Evolutionary conservation across 2,888 invertebrate species (phyloP), one percentile per base, ranked within the genome.

Genomic region (Lydus trimaculatus): DNA sequence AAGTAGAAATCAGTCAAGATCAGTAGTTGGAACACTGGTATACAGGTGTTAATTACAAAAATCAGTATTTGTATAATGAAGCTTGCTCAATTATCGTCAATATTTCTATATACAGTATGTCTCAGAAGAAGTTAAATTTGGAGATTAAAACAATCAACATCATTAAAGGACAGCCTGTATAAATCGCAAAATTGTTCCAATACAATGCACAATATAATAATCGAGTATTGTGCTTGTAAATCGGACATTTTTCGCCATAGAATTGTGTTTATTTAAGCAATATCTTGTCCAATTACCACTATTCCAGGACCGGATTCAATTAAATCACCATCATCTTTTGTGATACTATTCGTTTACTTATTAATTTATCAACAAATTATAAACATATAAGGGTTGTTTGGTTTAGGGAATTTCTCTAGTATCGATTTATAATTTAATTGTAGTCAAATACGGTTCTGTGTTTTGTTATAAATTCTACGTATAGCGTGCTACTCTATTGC

Each of bases 1-100:
- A 43, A 43, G 17, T 17, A 43, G 43, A 43, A 43, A 43, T 43
- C n/a, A n/a, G n/a, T 43, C 43, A 43, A 43, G 43, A 43, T 43
- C 43, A 43, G 43, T 43, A 43, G 43, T 43, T 43, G n/a, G 43
- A 43, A 17, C 43, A 43, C 43, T 17, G 3, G 43, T 13, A 2
- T 39, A 43, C 43, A 43, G 7, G 43, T 43, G 43, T 43, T 43
- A 43, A 43, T n/a, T 43, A n/a, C 8, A 17, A 43, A 43, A 43
- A 43, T 43, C 43, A 43, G 17, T 43, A 43, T 43, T 43, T 43
- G n/a, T n/a, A n/a, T n/a, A 43, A 43, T 43, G 17, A 43, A 43
- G n/a, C 43, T 43, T n/a, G 43, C 43, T n/a, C n/a, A 43, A 43
- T 43, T 43, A 43, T 17, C 43, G 8, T n/a, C 17, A 43, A 43